phyloP scores from a whole-genome alignment of 1,140 invertebrate species.

The Drosophila watanabei region DNA sequence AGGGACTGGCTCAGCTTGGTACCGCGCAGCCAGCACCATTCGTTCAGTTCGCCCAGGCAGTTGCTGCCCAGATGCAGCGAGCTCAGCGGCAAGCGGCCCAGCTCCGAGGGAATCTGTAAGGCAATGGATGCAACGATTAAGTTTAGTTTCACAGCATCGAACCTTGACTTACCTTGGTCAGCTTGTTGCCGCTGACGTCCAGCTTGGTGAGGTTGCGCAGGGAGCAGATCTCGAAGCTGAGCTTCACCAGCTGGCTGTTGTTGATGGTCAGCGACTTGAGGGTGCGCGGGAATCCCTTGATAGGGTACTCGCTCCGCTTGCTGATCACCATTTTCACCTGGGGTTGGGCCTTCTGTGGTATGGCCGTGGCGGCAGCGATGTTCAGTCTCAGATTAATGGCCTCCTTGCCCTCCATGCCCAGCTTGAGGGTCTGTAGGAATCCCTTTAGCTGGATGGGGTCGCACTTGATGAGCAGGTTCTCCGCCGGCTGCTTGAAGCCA shows the following conservation, averaged over 20 bases:
- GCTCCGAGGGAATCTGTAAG: conserved; percentile 88
- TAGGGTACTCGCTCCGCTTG: conserved; percentile 89
- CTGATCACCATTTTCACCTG: conserved; percentile 88
- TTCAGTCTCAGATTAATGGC: conserved; percentile 87
- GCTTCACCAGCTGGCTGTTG: conserved; percentile 88
- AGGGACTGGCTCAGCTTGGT: conserved; percentile 78
- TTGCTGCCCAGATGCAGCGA: conserved; percentile 91
- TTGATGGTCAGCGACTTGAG: conserved; percentile 85
- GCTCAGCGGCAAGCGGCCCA: conserved; percentile 89
- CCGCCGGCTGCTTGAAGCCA: conserved; percentile 89
- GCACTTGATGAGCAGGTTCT: conserved; percentile 90
- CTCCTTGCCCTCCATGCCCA: conserved; percentile 88
- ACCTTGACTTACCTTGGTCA: conserved; percentile 86
- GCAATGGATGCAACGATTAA: not conserved
- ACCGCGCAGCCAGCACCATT: conserved; percentile 90
- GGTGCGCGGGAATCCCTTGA: conserved; percentile 89
- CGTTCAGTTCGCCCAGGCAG: conserved; percentile 87
- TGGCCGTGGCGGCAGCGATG: conserved; percentile 86
- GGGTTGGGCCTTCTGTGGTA: conserved; percentile 83
- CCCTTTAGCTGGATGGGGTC: conserved; percentile 89
- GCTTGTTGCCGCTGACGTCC: conserved; percentile 92
- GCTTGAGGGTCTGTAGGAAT: conserved; percentile 89
- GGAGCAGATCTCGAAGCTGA: conserved; percentile 89
- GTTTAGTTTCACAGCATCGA: not conserved
- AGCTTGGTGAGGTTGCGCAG: conserved; percentile 89